Evolutionary conservation across 2,113 vertebrate genomes (phyloP).

Genomic region (Pteruthius melanotis): DNA sequence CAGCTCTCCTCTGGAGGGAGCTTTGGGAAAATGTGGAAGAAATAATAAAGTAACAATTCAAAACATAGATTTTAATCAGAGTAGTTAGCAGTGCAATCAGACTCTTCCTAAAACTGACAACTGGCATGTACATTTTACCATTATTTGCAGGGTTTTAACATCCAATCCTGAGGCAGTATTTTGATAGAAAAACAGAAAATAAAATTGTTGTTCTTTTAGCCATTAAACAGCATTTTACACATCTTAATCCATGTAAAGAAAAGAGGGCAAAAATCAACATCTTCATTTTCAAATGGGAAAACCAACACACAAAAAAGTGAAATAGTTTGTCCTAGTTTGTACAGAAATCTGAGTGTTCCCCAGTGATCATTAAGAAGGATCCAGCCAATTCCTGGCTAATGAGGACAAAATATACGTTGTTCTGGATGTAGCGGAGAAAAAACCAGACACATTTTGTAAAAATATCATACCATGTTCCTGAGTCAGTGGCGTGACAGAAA

Average conservation of each 20-base stretch:
- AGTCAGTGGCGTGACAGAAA: neutral
- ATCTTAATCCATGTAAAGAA: neutral
- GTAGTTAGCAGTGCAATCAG: neutral
- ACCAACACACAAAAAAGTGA: neutral
- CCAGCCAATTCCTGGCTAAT: conserved; percentile 8
- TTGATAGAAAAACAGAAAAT: neutral
- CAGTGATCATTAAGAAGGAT: conserved; percentile 1
- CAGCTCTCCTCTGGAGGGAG: neutral
- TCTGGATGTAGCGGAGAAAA: neutral
- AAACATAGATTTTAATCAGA: neutral
- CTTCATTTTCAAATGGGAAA: neutral
- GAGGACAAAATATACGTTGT: neutral
- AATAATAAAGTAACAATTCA: neutral
- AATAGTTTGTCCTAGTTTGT: conserved; percentile 12
- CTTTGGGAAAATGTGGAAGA: neutral
- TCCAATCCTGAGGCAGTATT: neutral
- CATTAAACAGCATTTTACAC: neutral
- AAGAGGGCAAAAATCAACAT: neutral
- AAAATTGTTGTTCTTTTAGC: neutral
- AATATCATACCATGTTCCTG: neutral
- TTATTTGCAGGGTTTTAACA: neutral
- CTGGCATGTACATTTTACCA: neutral
- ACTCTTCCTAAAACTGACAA: neutral
- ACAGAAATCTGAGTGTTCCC: neutral
- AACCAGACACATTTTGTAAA: neutral